phyloP scores from a whole-genome alignment of 2,113 vertebrate species.

The Myiagra hebetior region DNA sequence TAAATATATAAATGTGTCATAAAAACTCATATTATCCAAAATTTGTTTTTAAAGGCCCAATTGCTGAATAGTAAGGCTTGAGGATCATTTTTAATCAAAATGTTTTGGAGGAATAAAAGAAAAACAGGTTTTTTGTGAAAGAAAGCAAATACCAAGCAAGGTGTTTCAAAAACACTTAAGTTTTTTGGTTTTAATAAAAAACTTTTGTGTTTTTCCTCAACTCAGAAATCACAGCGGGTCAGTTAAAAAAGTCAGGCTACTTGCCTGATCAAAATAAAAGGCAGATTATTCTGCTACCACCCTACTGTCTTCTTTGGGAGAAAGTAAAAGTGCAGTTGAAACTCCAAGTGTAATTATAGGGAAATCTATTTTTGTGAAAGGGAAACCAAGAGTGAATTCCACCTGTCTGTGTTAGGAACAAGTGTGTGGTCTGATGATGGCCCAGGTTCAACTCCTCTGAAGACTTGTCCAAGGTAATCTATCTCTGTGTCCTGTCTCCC shows the following conservation, averaged over 20 bases:
- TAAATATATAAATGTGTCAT: conserved; percentile 26
- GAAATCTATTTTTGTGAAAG: background rate
- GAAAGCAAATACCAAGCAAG: background rate
- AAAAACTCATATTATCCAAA: background rate
- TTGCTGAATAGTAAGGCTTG: background rate
- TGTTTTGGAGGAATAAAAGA: conserved; percentile 7
- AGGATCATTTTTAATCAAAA: background rate
- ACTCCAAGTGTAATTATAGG: background rate
- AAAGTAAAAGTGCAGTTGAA: background rate
- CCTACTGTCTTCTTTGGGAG: background rate
- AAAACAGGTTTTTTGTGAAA: background rate
- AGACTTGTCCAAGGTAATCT: background rate
- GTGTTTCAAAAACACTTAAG: background rate
- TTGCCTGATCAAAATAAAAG: background rate
- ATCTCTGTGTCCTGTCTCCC: background rate
- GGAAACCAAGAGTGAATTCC: background rate
- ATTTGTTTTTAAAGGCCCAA: background rate
- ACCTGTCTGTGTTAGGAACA: background rate
- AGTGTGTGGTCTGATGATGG: background rate
- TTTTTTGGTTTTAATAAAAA: background rate
- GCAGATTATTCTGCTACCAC: background rate
- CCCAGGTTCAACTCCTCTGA: background rate
- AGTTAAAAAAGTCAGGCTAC: background rate
- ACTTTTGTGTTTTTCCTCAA: background rate
- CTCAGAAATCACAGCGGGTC: background rate